Evolutionary conservation across 2,888 invertebrate genomes (phyloP), one percentile per base, ranked within the genome.

Genomic region (Cheiracanthium punctorium): DNA sequence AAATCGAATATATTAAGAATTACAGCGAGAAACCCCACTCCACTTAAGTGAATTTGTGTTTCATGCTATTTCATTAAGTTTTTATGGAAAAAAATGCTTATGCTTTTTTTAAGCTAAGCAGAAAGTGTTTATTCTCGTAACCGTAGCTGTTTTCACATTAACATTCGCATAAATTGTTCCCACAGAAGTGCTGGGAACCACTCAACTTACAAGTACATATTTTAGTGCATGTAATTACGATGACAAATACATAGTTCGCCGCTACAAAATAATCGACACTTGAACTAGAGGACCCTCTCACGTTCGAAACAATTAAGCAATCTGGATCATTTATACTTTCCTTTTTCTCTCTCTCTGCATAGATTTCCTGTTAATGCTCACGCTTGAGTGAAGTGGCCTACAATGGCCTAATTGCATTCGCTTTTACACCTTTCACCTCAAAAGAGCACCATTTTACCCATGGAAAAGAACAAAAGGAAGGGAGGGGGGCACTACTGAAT

Each of bases 381-480:
- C 37, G 70, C 70, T 41, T 24, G 41, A 32, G 17, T 70, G 70
- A 70, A 70, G 70, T 70, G 70, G 70, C 41, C 70, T 12, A 70
- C 70, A 10, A 24, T 20, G 24, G 70, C 10, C 37, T 28, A 37
- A 37, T 28, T 37, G 41, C 37, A 37, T 14, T 37, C 33, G 8
- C 30, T 32, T 29, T 67, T 67, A 32, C 58, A 58, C 67, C 67
- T 67, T 67, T 67, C 14, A 67, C 67, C 30, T 67, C 30, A 69
- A n/a, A 4, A 64, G 10, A 20, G 64, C 24, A n/a, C n/a, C n/a
- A n/a, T n/a, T n/a, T n/a, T n/a, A n/a, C n/a, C 64, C 10, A 12
- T 67, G 17, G 8, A 4, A 20, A 1, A 14, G 67, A 29, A 32
- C 67, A 67, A 32, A 30, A 37, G n/a, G n/a, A n/a, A n/a, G n/a